Percentiles rank a stretch among this genome's conserved stretches.
phyloP scores from a whole-genome alignment of 2,113 vertebrate species.

The Plecotus auritus region DNA sequence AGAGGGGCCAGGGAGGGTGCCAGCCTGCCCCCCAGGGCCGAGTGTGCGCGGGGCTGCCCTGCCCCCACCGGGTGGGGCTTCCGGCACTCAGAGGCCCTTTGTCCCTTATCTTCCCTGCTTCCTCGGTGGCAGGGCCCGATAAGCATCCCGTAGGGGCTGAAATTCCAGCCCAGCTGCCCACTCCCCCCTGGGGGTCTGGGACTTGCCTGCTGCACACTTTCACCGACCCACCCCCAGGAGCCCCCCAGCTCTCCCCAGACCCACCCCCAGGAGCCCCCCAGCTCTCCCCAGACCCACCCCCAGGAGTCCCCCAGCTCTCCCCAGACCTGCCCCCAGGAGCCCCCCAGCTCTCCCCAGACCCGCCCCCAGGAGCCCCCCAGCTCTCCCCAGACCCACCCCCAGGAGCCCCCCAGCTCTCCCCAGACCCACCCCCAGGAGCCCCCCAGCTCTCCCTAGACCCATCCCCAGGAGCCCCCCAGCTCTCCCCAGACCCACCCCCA shows the following conservation, averaged over 20 bases:
- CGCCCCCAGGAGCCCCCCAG: too few species aligned
- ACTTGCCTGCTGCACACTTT: background rate
- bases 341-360: background rate
- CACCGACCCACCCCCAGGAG: background rate
- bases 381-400: too few species aligned
- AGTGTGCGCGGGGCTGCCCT: background rate
- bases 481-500: too few species aligned
- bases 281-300: background rate
- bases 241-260: background rate
- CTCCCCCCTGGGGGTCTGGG: background rate
- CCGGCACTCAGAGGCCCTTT: conserved; percentile 64
- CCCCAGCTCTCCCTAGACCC: too few species aligned
- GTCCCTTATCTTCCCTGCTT: conserved; percentile 61
- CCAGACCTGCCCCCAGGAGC: background rate
- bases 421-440: too few species aligned
- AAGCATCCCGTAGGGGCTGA: conserved; percentile 61
- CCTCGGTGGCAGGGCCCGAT: conserved; percentile 50
- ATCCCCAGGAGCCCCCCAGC: too few species aligned
- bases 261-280: background rate
- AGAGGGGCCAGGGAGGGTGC: background rate
- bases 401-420: too few species aligned
- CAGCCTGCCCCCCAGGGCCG: background rate
- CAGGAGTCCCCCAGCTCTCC: background rate
- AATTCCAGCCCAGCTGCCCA: conserved; percentile 64
- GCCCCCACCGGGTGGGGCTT: conserved; percentile 53